Conservation (phyloP, 1,140 invertebrate species). For the Gonatopus flavifemur region DNA sequence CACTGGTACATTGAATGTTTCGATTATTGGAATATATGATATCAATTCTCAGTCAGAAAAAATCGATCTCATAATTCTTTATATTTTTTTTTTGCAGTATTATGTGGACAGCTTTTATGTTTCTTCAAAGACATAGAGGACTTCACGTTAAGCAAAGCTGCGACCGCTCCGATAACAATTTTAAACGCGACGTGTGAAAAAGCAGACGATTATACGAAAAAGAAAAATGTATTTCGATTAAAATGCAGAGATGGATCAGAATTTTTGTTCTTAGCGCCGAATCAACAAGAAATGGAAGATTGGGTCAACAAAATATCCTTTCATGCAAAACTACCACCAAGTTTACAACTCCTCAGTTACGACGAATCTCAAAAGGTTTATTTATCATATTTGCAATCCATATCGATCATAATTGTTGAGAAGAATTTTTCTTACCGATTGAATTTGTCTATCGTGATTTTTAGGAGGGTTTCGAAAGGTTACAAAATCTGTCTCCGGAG, state of each 20-base stretch:
- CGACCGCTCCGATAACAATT: conserved; percentile 86
- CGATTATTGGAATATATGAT: conserved; percentile 4
- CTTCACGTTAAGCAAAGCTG: conserved; percentile 84
- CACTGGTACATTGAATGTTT: conserved; percentile 59
- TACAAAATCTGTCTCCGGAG: conserved; percentile 38
- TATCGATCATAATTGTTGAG: conserved; percentile 18
- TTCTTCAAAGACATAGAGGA: conserved; percentile 97
- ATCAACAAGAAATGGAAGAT: conserved; percentile 77
- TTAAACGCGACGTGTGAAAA: conserved; percentile 81
- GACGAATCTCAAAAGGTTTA: conserved; percentile 61
- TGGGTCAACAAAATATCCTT: conserved; percentile 95
- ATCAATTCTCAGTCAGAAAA: background rate
- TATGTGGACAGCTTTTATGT: conserved; percentile 94
- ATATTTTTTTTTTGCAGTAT: conserved; percentile 59
- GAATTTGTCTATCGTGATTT: conserved; percentile 48
- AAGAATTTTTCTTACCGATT: conserved; percentile 42
- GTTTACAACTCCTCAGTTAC: conserved; percentile 83
- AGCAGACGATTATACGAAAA: conserved; percentile 92
- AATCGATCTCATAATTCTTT: conserved; percentile 10
- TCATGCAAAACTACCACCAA: conserved; percentile 88
- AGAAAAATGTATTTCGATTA: conserved; percentile 91
- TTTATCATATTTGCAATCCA: background rate
- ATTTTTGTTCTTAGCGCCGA: conserved; percentile 83
- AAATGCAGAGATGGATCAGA: conserved; percentile 88
- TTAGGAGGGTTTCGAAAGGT: conserved; percentile 51